Base-by-base conservation (phyloP, 2,113 vertebrate species). In the Paedocypris sp. region DNA sequence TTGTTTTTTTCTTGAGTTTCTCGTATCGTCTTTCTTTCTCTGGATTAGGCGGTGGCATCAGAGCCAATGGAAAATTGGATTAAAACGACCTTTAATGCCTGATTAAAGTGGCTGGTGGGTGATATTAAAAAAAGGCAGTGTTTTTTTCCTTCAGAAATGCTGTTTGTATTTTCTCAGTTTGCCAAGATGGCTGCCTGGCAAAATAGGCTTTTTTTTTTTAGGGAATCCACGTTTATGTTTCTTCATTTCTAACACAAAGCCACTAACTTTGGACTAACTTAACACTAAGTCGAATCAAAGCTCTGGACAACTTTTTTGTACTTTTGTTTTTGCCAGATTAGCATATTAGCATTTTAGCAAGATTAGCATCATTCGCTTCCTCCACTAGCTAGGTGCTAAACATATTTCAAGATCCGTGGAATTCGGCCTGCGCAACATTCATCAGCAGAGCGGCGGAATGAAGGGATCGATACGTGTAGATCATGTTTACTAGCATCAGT, bases 331-430 rank as follows among this genome's bases (percentile, higher is more conserved):
- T n/a, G n/a, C n/a, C n/a, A n/a, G n/a, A n/a, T n/a, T n/a, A n/a
- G n/a, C n/a, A n/a, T n/a, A n/a, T n/a, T n/a, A n/a, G n/a, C n/a
- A n/a, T n/a, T n/a, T n/a, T n/a, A n/a, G n/a, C n/a, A n/a, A n/a
- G n/a, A n/a, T n/a, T n/a, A n/a, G 13, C 29, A 22, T 68, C 41
- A 25, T 46, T 26, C 41, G 50, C 42, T 23, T 39, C 50, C 61
- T 76, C 70, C 66, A 66, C 68, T 47, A 60, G 68, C 50, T 67
- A 74, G 71, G 75, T 81, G 82, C 83, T 85, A 84, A 73, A 80
- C 82, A 84, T 84, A 81, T 81, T 83, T 83, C 73, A 82, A 80
- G 75, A 79, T 61, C 64, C 64, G 75, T 80, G 78, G 77, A 82
- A 83, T 83, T 77, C 79, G 80, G 80, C 79, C 78, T 80, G 72